A percentile compares a stretch with the other conserved stretches of the same genome.
Conservation (phyloP, 2,113 vertebrate genomes). For the Puffinus mauretanicus region DNA sequence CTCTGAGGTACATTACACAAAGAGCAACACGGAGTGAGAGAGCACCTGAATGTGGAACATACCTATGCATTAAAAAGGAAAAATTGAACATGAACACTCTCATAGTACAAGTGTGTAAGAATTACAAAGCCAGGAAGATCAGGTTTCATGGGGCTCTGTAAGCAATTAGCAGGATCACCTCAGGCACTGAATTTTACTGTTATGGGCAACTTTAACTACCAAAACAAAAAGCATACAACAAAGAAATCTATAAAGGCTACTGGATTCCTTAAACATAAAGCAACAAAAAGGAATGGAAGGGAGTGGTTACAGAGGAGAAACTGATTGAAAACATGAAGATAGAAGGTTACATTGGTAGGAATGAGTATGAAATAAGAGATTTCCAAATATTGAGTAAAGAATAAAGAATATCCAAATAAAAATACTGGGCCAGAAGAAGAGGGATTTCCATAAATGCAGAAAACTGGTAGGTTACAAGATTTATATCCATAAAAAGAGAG, state of each 20-base stretch:
- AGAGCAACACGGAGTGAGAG: neutral
- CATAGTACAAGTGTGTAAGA: neutral
- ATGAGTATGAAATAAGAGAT: neutral
- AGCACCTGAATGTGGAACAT: neutral
- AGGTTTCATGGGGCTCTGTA: neutral
- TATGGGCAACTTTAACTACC: neutral
- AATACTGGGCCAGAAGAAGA: neutral
- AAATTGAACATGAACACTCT: neutral
- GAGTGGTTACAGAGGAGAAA: neutral
- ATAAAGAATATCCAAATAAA: neutral
- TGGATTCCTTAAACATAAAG: neutral
- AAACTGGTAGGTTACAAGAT: neutral
- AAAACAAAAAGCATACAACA: neutral
- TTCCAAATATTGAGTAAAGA: neutral
- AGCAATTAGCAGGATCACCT: neutral
- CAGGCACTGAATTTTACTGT: neutral
- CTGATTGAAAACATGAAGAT: neutral
- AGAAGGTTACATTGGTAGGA: neutral
- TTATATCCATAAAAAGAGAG: neutral
- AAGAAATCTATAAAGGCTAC: neutral
- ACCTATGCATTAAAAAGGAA: neutral
- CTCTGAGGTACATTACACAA: neutral
- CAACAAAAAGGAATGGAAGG: neutral
- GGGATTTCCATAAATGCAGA: neutral
- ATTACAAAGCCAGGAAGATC: neutral